Conservation (phyloP, 2,113 vertebrate genomes). For the Coregonus clupeaformis region DNA sequence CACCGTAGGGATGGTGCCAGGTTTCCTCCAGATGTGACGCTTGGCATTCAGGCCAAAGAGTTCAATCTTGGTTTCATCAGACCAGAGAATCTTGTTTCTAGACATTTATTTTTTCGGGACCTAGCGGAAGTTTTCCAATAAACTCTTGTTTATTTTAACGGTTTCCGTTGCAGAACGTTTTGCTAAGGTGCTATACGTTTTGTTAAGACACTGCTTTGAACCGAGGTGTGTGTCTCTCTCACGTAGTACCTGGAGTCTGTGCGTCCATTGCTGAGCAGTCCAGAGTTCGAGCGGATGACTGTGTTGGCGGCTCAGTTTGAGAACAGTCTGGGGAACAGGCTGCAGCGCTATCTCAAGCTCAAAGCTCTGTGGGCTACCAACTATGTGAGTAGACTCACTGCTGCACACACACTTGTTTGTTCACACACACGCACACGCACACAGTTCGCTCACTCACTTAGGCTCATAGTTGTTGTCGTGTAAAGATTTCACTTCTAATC, state of each 20-base stretch:
- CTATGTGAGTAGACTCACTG: constrained; percentile 75
- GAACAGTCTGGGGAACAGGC: constrained; percentile 70
- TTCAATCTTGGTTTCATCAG: too few species aligned
- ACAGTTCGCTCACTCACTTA: background rate
- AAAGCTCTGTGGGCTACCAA: constrained; percentile 90
- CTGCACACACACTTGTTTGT: background rate
- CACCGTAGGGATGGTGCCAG: too few species aligned
- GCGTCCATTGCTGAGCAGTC: constrained; percentile 70
- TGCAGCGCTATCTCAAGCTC: constrained; percentile 83
- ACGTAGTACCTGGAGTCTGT: constrained; percentile 82
- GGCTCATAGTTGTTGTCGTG: background rate
- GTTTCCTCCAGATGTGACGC: too few species aligned
- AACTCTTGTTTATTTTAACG: too few species aligned
- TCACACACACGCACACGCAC: background rate
- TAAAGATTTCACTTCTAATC: background rate
- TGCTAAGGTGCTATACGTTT: too few species aligned
- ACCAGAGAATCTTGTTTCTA: too few species aligned
- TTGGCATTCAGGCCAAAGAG: too few species aligned
- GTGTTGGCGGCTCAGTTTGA: constrained; percentile 78
- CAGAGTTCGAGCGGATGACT: constrained; percentile 66
- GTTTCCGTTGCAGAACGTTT: too few species aligned
- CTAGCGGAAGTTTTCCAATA: too few species aligned
- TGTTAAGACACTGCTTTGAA: too few species aligned
- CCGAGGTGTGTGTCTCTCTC: background rate
- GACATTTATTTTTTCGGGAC: too few species aligned